Percentiles rank a stretch among this genome's conserved stretches.
Evolutionary conservation across 2,797 vertebrate genomes (phyloP).

Genomic region (Melanitta fusca): DNA sequence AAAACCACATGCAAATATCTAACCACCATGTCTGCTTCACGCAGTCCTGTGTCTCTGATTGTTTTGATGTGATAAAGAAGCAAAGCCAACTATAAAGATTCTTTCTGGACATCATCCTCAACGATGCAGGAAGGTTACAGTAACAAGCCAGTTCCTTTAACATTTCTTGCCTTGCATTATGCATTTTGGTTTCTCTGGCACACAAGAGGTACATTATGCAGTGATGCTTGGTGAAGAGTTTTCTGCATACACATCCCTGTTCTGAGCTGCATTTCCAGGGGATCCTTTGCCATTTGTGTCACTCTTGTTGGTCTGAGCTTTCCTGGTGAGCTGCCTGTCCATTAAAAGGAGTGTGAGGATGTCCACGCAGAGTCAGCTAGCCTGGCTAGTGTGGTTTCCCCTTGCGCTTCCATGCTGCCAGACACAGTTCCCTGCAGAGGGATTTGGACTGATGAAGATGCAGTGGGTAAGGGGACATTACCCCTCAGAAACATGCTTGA

Average conservation of each 20-base stretch:
- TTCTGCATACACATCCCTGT: background rate
- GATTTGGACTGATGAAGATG: conserved; percentile 73
- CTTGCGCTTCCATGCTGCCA: conserved; percentile 79
- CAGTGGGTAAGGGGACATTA: conserved; percentile 75
- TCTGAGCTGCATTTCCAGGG: background rate
- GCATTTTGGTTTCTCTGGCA: background rate
- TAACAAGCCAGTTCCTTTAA: background rate
- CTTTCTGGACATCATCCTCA: background rate
- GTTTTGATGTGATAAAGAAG: background rate
- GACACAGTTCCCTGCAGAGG: conserved; percentile 78
- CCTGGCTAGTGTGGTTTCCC: conserved; percentile 81
- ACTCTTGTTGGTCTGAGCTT: background rate
- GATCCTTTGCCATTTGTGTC: background rate
- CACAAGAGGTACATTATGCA: background rate
- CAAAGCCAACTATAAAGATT: background rate
- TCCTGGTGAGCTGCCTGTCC: background rate
- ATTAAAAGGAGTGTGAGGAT: conserved; percentile 85
- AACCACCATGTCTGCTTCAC: background rate
- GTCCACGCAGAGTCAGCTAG: conserved; percentile 84
- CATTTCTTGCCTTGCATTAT: background rate
- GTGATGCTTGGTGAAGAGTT: background rate
- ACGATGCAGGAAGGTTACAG: background rate
- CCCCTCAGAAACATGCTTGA: conserved; percentile 78
- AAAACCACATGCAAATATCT: background rate
- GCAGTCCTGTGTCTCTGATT: background rate